phyloP scores from a whole-genome alignment of 2,113 vertebrate species.

The Oceanites oceanicus region DNA sequence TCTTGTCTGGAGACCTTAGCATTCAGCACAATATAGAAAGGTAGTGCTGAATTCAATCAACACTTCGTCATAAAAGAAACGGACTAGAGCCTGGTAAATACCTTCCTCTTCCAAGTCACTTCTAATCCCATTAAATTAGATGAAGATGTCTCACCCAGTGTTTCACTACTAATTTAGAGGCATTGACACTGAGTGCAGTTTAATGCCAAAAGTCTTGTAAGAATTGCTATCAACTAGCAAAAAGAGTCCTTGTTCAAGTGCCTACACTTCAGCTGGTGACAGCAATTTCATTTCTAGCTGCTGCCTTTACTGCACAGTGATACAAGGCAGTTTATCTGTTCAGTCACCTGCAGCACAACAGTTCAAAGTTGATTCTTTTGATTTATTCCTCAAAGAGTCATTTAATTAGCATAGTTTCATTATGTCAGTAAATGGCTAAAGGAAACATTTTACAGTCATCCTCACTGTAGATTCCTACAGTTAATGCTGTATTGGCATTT shows the following conservation, averaged over 20 bases:
- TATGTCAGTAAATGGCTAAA: background rate
- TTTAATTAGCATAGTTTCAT: background rate
- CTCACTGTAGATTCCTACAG: background rate
- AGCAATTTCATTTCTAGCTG: background rate
- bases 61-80: background rate
- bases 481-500: background rate
- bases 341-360: background rate
- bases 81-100: background rate
- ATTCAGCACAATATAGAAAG: background rate
- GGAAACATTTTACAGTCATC: background rate
- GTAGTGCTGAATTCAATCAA: background rate
- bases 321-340: background rate
- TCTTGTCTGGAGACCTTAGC: background rate
- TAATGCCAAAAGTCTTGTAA: background rate
- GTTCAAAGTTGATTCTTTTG: background rate
- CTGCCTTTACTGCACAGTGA: background rate
- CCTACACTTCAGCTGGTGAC: background rate
- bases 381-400: background rate
- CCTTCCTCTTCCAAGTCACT: background rate
- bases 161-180: background rate
- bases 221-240: background rate
- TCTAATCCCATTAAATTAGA: background rate
- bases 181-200: background rate
- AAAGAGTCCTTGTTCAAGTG: background rate
- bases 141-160: background rate